Conservation (phyloP, 2,888 invertebrate genomes). For the Drosophila mimica region DNA sequence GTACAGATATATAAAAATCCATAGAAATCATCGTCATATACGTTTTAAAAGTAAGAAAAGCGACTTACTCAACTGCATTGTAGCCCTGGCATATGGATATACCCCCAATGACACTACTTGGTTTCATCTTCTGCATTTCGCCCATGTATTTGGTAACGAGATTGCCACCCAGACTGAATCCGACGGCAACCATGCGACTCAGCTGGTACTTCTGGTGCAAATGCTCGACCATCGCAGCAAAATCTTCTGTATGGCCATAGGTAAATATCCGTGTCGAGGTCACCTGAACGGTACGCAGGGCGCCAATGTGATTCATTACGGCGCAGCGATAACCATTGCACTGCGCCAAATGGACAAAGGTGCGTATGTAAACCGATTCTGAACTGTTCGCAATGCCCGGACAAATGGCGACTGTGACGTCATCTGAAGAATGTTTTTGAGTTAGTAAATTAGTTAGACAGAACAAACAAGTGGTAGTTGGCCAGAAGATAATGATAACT, state of each 20-base stretch:
- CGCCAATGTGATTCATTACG: conserved; percentile 97
- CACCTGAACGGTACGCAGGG: conserved; percentile 92
- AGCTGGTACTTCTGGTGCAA: conserved; percentile 90
- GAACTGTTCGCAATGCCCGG: conserved; percentile 98
- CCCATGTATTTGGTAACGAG: conserved; percentile 96
- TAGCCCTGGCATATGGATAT: conserved; percentile 98
- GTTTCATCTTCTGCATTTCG: conserved; percentile 88
- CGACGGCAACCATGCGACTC: conserved; percentile 92
- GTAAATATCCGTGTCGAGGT: conserved; percentile 95
- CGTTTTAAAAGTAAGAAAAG: background rate
- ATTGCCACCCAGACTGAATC: conserved; percentile 97
- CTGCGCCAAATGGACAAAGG: conserved; percentile 96
- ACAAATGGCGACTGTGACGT: conserved; percentile 94
- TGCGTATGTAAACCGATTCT: conserved; percentile 96
- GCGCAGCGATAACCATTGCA: conserved; percentile 96
- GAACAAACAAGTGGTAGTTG: too few relatives aligned
- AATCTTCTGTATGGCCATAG: conserved; percentile 96
- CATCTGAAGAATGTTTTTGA: conserved; percentile 87
- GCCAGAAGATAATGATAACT: conserved; percentile 9
- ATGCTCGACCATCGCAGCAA: conserved; percentile 92
- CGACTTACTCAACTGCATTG: conserved; percentile 93
- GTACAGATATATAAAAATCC: background rate
- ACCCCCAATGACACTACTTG: conserved; percentile 92
- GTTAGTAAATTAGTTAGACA: background rate
- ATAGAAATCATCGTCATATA: background rate